Percentiles rank a stretch among this genome's conserved stretches.
These are phyloP conservation scores for Phalacrocorax aristotelis DNA, from an alignment of 2,113 vertebrate species.

Conservation along the genomic window DNA sequence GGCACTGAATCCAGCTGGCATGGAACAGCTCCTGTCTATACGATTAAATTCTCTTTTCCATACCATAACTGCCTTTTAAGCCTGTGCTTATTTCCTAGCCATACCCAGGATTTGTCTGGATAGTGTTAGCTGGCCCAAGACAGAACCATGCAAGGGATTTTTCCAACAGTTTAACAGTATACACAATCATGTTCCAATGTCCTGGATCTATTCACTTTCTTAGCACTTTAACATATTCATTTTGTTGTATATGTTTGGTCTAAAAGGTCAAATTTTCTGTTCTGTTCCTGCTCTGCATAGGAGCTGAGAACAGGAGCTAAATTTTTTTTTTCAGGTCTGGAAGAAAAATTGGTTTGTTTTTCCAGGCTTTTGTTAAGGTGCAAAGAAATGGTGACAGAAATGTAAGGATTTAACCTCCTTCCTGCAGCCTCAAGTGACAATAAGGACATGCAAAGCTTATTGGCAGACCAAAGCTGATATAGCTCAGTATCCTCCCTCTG, in stretches of 20 bases:
- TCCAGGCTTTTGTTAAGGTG: neutral
- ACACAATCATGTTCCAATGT: neutral
- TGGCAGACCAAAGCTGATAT: neutral
- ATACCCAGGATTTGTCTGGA: neutral
- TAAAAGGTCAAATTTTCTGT: neutral
- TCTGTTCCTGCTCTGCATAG: neutral
- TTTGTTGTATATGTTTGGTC: neutral
- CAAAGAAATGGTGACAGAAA: neutral
- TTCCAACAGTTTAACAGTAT: neutral
- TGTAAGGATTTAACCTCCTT: neutral
- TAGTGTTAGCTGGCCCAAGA: neutral
- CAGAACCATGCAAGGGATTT: neutral
- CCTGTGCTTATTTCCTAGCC: neutral
- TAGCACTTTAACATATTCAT: neutral
- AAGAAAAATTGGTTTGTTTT: neutral
- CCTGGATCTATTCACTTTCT: neutral
- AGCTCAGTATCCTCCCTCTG: neutral
- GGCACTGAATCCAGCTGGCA: neutral
- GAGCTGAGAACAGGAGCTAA: neutral
- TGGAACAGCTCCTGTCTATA: neutral
- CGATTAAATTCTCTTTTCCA: neutral
- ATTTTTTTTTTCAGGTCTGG: neutral
- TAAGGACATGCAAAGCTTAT: fast-evolving
- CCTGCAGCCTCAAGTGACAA: neutral
- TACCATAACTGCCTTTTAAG: neutral